Base-by-base conservation (phyloP, 1,140 invertebrate genomes). In the Anadara kagoshimensis region DNA sequence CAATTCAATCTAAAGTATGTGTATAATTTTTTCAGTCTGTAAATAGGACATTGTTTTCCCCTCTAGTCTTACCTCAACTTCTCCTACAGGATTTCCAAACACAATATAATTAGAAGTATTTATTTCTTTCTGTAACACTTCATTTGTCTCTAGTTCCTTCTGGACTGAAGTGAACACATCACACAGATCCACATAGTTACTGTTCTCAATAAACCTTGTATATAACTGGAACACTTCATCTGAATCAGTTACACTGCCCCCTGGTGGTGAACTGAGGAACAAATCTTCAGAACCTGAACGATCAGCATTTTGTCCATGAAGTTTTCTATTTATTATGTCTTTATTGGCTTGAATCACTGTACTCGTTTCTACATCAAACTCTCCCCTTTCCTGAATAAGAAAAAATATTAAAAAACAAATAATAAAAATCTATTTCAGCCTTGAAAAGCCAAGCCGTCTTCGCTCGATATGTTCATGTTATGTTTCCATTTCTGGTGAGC, bases 291-390 rank as follows among this genome's bases (percentile, higher is more conserved):
- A 22, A 20, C n/a, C 14, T 20, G 61, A 29, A 24, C 12, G 36
- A 44, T 59, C 58, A 4, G 22, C 7, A 16, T 47, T 58, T 44
- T 44, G 41, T 16, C 56, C 41, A 65, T 64, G 67, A 56, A 81
- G 69, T 65, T 82, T 82, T 14, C 68, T 57, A n/a, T 69, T 78
- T 18, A 59, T 67, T 16, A 83, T 67, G n/a, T 75, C 64, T 20
- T 80, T 78, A 62, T 54, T 70, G 5, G 63, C 65, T 44, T 78
- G 68, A 24, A 82, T 53, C 5, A 78, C 76, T 63, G 76, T 73
- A 54, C 78, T 81, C 5, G 73, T 68, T 56, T 78, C 77, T 22
- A 80, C 75, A 57, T 79, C 77, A 84, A 78, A 82, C 22, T 82
- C 76, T 41, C 78, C 80, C 24, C 36, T 75, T 51, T 75, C 77